phyloP scores from a whole-genome alignment of 2,888 invertebrate genomes.

The Thysanoteuthis rhombus region DNA sequence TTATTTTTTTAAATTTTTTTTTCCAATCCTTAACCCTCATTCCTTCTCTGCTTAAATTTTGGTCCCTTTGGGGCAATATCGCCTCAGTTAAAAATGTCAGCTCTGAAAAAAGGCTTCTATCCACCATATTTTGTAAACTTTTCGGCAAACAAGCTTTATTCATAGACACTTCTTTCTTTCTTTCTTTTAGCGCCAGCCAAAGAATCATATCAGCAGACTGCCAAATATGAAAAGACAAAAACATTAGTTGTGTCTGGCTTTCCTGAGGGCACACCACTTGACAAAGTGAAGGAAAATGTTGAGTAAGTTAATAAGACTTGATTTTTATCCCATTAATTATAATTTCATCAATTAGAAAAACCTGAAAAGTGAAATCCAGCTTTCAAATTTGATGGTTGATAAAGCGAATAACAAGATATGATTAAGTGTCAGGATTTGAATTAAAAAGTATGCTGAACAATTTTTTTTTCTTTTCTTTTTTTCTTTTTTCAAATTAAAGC shows the following conservation, averaged over 20 bases:
- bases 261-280: constrained; percentile 34
- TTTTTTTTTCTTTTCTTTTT: no score
- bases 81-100: no score
- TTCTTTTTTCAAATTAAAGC: neutral
- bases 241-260: constrained; percentile 45
- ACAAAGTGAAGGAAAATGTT: constrained; percentile 39
- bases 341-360: no score
- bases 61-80: no score
- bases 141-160: neutral
- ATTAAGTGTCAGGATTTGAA: no score
- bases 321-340: neutral
- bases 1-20: no score
- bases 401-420: no score
- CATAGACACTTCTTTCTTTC: neutral
- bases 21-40: no score
- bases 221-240: constrained; percentile 47
- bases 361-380: no score
- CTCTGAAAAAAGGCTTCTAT: no score
- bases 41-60: no score
- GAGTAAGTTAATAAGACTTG: constrained; percentile 38
- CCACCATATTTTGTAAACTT: neutral
- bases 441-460: neutral
- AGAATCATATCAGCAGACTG: constrained; percentile 33
- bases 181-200: constrained; percentile 34
- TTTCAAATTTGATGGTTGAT: no score